These are phyloP conservation scores for Rhynchonycteris naso DNA, from an alignment of 2,797 vertebrate species.

Conservation along the genomic window DNA sequence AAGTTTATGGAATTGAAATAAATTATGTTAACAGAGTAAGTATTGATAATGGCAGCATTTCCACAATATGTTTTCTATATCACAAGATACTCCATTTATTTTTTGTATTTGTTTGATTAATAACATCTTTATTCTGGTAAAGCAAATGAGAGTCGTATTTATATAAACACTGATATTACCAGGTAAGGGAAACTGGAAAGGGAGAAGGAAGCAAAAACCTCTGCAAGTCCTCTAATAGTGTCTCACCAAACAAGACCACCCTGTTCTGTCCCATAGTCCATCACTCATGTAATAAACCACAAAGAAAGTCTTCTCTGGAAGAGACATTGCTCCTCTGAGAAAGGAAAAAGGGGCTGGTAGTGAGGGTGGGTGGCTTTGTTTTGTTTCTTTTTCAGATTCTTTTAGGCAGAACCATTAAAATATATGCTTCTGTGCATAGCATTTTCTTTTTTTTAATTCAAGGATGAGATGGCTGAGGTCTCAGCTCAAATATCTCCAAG, in stretches of 20 bases:
- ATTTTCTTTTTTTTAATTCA: constrained; percentile 79
- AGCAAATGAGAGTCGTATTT: constrained; percentile 87
- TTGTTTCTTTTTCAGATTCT: constrained; percentile 85
- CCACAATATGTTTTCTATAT: not conserved
- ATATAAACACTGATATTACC: constrained; percentile 90
- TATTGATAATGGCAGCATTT: not conserved
- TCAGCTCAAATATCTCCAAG: constrained; percentile 80
- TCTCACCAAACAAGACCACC: constrained; percentile 82
- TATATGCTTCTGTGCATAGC: constrained; percentile 87
- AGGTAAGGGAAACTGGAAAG: constrained; percentile 81
- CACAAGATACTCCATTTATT: not conserved
- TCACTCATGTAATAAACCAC: constrained; percentile 82
- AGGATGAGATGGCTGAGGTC: constrained; percentile 78
- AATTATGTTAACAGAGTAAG: not conserved
- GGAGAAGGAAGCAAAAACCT: constrained; percentile 81
- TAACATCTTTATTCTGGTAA: constrained; percentile 89
- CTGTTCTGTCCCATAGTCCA: constrained; percentile 80
- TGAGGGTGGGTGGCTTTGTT: constrained; percentile 68
- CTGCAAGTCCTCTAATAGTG: constrained; percentile 86
- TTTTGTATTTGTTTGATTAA: constrained; percentile 73
- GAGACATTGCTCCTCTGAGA: constrained; percentile 68
- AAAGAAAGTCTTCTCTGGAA: constrained; percentile 81
- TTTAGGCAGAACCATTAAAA: constrained; percentile 67
- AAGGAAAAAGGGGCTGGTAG: constrained; percentile 48
- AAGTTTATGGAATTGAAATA: not conserved